Conservation (phyloP, 2,888 invertebrate genomes). For the Plusia festucae region DNA sequence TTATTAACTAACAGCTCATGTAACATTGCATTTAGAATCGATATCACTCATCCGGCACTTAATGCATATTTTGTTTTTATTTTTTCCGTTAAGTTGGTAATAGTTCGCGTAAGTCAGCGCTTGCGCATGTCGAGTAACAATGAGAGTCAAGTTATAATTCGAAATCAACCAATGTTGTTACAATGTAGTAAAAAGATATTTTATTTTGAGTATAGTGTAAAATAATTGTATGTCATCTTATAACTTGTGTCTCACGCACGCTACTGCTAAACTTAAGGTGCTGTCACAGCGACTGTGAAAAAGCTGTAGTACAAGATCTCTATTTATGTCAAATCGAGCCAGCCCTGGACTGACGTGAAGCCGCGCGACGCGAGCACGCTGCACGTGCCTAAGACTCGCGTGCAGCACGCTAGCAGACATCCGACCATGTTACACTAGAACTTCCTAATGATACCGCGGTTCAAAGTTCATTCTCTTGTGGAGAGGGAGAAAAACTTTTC, state of each 20-base stretch:
- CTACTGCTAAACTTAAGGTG: conserved; percentile 36
- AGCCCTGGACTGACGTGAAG: too few species aligned
- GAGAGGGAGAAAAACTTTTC: too few species aligned
- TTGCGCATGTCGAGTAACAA: conserved; percentile 58
- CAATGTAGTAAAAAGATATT: background rate
- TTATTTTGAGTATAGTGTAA: background rate
- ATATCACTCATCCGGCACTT: conserved; percentile 71
- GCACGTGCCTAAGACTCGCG: too few species aligned
- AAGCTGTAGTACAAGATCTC: background rate
- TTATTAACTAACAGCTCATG: conserved; percentile 67
- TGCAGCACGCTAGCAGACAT: too few species aligned
- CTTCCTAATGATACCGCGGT: too few species aligned
- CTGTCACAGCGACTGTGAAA: conserved; percentile 47
- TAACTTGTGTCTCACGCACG: conserved; percentile 60
- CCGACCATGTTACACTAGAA: too few species aligned
- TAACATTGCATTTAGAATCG: conserved; percentile 66
- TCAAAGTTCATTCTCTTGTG: too few species aligned
- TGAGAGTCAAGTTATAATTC: conserved; percentile 59
- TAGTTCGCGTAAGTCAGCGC: conserved; percentile 60
- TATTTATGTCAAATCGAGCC: too few species aligned
- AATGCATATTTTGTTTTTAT: conserved; percentile 63
- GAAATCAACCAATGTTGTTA: background rate
- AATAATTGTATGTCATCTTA: background rate
- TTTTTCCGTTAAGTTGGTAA: conserved; percentile 61
- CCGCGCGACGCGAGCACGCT: too few species aligned